Base-by-base conservation (phyloP, 1,140 invertebrate genomes). In the Linepithema humile region DNA sequence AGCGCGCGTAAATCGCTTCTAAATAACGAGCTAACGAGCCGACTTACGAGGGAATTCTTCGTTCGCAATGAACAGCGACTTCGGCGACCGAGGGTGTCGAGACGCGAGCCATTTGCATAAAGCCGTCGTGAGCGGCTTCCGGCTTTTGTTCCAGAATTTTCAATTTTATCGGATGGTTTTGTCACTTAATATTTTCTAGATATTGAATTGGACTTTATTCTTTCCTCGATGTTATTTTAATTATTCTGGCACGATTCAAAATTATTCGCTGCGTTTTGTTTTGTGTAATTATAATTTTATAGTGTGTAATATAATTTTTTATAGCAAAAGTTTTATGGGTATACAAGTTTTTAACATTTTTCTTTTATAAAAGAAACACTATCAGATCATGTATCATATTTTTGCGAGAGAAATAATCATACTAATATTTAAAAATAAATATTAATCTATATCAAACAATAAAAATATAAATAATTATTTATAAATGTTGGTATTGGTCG, bases 1-100 rank as follows among this genome's bases (percentile, higher is more conserved):
- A 72, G 62, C 84, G 43, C 64, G 48, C 73, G 87, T 83, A 90
- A 91, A 90, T 92, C 88, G 87, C 86, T 59, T 53, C 85, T 90
- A 92, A 92, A 93, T 93, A 93, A 92, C 90, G 85, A 86, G 89
- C 92, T 92, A 92, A 93, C 91, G 92, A 92, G 89, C 88, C 85
- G 90, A 91, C 92, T 91, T 91, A 89, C 80, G 70, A 35, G 86
- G 65, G 74, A 73, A 85, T 89, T 87, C 87, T 88, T 89, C 84
- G 43, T 35, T 29, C 59, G 23, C 45, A 55, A 43, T 40, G 26
- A 55, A 48, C 60, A 67, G 82, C 17, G 72, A 74, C 60, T 78
- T 53, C 38, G 64, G 26, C 60, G 43, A 29, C 26, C 40, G 50
- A 69, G 75, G 62, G 40, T 59, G 59, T 32, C 20, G 62, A 10